Evolutionary conservation across 2,888 invertebrate species (phyloP).

Genomic region (Tetramorium bicarinatum): DNA sequence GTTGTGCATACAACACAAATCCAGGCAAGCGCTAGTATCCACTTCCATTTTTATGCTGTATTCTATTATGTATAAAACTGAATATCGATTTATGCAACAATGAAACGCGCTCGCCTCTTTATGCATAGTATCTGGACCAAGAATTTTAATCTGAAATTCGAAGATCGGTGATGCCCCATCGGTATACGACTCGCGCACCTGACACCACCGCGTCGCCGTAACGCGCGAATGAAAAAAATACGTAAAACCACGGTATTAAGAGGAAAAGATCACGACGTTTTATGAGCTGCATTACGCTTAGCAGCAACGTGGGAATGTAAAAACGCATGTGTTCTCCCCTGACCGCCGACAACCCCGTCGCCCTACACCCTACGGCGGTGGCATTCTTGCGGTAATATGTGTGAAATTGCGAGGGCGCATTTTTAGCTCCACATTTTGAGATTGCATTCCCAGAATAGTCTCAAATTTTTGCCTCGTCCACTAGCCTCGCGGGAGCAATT

Average conservation of each 20-base stretch:
- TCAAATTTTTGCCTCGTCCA: slow-evolving; percentile 73
- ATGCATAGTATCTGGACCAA: slow-evolving; percentile 10
- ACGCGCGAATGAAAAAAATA: slow-evolving; percentile 57
- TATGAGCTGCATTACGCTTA: slow-evolving; percentile 68
- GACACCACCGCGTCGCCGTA: slow-evolving; percentile 27
- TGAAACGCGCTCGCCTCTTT: slow-evolving; percentile 1
- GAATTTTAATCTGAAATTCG: slow-evolving; percentile 40
- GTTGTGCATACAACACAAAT: slow-evolving; percentile 30
- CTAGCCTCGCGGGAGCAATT: slow-evolving; percentile 63
- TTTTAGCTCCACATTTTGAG: slow-evolving; percentile 80
- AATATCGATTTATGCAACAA: slow-evolving; percentile 52
- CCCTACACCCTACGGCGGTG: slow-evolving; percentile 52
- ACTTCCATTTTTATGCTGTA: slow-evolving; percentile 36
- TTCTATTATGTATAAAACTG: slow-evolving; percentile 47
- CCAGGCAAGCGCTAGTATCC: not conserved
- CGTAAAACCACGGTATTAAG: slow-evolving; percentile 66
- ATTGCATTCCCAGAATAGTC: slow-evolving; percentile 79
- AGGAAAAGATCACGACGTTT: slow-evolving; percentile 67
- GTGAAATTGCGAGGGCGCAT: slow-evolving; percentile 81
- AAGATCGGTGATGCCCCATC: slow-evolving; percentile 36
- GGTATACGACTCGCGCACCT: slow-evolving; percentile 43
- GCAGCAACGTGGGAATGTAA: slow-evolving; percentile 71
- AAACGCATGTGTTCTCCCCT: slow-evolving; percentile 69
- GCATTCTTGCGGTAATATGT: slow-evolving; percentile 80
- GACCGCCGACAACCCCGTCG: slow-evolving; percentile 61